Base-by-base conservation (phyloP, 2,797 vertebrate genomes). In the Semaprochilodus insignis region DNA sequence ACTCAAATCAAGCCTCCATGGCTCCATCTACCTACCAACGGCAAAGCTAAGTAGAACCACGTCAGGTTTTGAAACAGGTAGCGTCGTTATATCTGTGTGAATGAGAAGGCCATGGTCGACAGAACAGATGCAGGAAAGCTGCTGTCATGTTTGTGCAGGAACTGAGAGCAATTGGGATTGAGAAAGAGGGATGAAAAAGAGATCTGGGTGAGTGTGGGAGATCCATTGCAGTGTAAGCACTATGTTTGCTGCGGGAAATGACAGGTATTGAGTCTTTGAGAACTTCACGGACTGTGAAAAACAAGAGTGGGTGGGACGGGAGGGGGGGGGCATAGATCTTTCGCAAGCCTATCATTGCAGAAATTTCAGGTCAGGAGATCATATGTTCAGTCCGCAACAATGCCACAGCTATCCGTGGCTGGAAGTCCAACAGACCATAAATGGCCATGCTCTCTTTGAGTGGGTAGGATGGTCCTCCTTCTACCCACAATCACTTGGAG, bases 1-100 rank as follows among this genome's bases (percentile, higher is more conserved):
- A 36, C 40, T 87, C 34, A 21, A 70, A 71, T 78, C 79, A 60
- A 67, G 76, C 60, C 59, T 36, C 1, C 23, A 34, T 6, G 4
- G 52, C 17, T 78, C 23, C 4, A 8, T 66, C 17, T 25, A 55
- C 72, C 77, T n/a, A 77, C 25, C 40, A 74, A 57, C 81, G 83
- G 77, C 81, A 79, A 59, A 59, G 81, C 69, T 81, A 80, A 87
- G 81, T 44, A 85, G 69, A 84, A 80, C 66, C 82, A 84, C 52
- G 65, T 76, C 55, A 57, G 40, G 70, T 59, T 81, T 71, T 40
- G 79, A 75, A 74, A 76, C 60, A 54, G 80, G 81, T 62, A 6
- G 57, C 25, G n/a, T 59, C 80, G 70, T 75, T 83, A 80, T 77
- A 73, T 85, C 82, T 71, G 31, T 69, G 81, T 82, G 80, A 86